Evolutionary conservation across 2,888 invertebrate species (phyloP), one percentile per base, ranked within the genome.

Genomic region (Euplagia quadripunctaria): DNA sequence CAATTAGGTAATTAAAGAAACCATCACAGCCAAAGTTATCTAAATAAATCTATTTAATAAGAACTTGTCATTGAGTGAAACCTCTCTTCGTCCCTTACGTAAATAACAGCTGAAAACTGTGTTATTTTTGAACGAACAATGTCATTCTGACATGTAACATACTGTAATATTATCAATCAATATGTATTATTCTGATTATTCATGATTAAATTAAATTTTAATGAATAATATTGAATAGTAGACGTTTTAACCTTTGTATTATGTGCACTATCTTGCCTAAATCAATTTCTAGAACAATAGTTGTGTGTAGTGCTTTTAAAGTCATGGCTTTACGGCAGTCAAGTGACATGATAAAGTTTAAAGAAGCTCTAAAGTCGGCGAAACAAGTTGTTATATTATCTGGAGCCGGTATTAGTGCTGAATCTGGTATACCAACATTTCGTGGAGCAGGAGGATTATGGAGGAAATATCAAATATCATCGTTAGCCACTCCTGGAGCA

Each of bases 401-500:
- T 66, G 97, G 97, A 8, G 97, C 97, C 67, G 97, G 97, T 68
- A 96, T 97, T 46, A 97, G 97, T 77, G 97, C 97, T 0, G 97
- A 97, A 90, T 98, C 98, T 75, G 98, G 98, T 43, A 97, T 98
- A 73, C 98, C 98, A 16, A 98, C 98, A 14, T 98, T 98, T 92
- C 94, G 98, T 65, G 98, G 98, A 14, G 96, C 97, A 31, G 98
- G 98, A 4, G 98, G 98, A 1, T 96, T 96, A 75, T 98, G 84
- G 84, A 82, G 84, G 12, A 84, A 80, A 66, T 84, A 82, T 69
- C 79, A 84, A 70, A 74, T 83, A 0, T 95, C 96, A 76, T 92
- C 93, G 82, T 90, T 97, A 68, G 97, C 97, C 1, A 97, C 97
- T 43, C 97, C 97, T 41, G 93, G 96, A 83, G 97, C 98, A 4